These are phyloP conservation scores for Aurelia sp. DNA, from an alignment of 30 jellyfish, hydroid and myxozoan species.

Conservation along the genomic window DNA sequence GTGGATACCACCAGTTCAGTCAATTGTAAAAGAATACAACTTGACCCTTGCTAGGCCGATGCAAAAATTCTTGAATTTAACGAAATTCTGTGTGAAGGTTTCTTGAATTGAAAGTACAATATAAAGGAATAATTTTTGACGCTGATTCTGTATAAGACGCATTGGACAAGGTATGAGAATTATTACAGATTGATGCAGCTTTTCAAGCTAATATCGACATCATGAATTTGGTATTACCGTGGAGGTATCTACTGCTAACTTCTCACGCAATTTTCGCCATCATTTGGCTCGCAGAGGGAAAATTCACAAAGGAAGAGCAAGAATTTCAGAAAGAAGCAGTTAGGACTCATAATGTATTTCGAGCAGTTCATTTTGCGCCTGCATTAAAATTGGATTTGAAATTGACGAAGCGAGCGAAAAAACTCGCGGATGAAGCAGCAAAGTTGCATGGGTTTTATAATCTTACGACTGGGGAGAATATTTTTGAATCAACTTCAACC, in stretches of 20 bases:
- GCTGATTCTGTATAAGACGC: no score
- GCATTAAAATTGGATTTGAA: slow-evolving; percentile 78
- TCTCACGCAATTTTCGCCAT: background rate
- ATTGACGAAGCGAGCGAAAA: slow-evolving; percentile 77
- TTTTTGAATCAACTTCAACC: slow-evolving; percentile 60
- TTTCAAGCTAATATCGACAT: no score
- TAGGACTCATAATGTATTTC: slow-evolving; percentile 77
- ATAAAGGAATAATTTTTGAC: no score
- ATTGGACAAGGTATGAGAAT: no score
- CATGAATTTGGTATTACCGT: no score
- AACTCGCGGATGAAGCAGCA: slow-evolving; percentile 85
- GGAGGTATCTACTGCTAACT: no score
- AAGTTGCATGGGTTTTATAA: slow-evolving; percentile 43
- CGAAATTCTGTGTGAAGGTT: no score
- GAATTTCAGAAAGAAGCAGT: slow-evolving; percentile 77
- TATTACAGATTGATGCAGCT: no score
- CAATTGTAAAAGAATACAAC: background rate
- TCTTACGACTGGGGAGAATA: slow-evolving; percentile 57
- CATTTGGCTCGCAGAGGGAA: background rate
- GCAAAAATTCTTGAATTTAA: no score
- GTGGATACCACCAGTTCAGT: slow-evolving; percentile 53
- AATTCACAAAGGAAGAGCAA: slow-evolving; percentile 55
- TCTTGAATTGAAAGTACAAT: no score
- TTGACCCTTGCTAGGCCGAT: background rate
- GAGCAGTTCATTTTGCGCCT: slow-evolving; percentile 83